A percentile compares a stretch with the other conserved stretches of the same genome.
phyloP scores from a whole-genome alignment of 1,140 invertebrate species.

The Yoshiicerus persimilis region DNA sequence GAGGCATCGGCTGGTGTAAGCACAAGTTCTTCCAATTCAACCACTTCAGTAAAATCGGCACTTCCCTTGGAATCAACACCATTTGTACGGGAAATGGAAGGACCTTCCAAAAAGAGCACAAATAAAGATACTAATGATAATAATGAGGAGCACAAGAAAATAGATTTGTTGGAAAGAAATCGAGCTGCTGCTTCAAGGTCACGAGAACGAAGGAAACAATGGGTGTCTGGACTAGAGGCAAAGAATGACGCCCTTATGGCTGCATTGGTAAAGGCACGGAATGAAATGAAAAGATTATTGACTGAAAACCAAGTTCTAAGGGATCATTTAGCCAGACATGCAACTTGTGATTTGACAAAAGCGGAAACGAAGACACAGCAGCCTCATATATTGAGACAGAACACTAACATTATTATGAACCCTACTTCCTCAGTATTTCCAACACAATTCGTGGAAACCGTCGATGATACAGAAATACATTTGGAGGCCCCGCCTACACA shows the following conservation, averaged over 20 bases:
- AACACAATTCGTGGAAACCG: not conserved
- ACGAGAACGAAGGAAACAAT: slow-evolving; percentile 42
- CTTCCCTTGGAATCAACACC: not conserved
- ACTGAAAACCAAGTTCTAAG: not conserved
- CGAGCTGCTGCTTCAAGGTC: slow-evolving; percentile 38
- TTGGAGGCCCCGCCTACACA: too few relatives aligned
- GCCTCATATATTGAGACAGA: not conserved
- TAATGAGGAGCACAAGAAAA: not conserved
- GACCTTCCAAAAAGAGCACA: not conserved
- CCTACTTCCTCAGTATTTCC: not conserved
- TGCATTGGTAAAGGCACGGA: not conserved
- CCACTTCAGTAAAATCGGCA: not conserved
- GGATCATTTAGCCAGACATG: slow-evolving; percentile 21
- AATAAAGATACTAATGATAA: not conserved
- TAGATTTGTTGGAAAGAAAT: slow-evolving; percentile 43
- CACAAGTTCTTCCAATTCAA: not conserved
- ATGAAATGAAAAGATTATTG: not conserved
- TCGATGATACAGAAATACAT: too few relatives aligned
- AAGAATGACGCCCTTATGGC: not conserved
- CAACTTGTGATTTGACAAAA: slow-evolving; percentile 12
- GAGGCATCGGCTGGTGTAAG: not conserved
- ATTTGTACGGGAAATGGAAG: not conserved
- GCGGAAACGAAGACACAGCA: not conserved
- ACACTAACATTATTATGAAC: not conserved
- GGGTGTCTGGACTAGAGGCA: slow-evolving; percentile 27